These are phyloP conservation scores for Lasiurus cinereus DNA, from an alignment of 2,113 vertebrate species.

Conservation along the genomic window DNA sequence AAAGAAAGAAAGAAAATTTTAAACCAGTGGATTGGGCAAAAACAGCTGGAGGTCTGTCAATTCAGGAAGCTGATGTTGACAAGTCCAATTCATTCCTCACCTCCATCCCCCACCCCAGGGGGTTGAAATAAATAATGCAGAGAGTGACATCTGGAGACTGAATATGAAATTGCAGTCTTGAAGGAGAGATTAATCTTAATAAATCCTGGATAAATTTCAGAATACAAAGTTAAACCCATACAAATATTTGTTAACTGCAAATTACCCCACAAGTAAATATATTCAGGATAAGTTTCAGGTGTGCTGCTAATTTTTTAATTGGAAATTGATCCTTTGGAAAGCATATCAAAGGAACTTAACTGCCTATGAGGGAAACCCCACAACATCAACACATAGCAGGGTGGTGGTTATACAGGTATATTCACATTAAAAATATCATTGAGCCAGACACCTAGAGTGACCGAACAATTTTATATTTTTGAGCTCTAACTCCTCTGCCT, in stretches of 20 bases:
- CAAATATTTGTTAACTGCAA: background rate
- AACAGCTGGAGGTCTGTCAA: background rate
- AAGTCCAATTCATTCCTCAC: background rate
- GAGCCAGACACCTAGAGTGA: background rate
- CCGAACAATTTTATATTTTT: background rate
- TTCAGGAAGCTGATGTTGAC: background rate
- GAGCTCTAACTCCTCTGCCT: background rate
- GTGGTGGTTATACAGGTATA: background rate
- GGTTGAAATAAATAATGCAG: constrained; percentile 56
- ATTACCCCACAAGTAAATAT: background rate
- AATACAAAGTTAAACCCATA: background rate
- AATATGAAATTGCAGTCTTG: constrained; percentile 65
- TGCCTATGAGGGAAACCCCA: background rate
- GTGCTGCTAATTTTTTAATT: constrained; percentile 8
- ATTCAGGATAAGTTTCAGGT: background rate
- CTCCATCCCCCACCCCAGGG: rapidly evolving
- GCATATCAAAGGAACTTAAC: background rate
- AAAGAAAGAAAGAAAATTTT: constrained; percentile 22
- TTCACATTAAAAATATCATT: background rate
- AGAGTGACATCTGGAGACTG: constrained; percentile 79
- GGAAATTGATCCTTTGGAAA: background rate
- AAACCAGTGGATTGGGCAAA: constrained; percentile 34
- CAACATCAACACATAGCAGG: background rate
- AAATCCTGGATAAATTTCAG: constrained; percentile 3
- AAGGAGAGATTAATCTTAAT: background rate